Evolutionary conservation across 1,140 invertebrate species (phyloP), one percentile per base, ranked within the genome.

Genomic region (Bombus huntii): DNA sequence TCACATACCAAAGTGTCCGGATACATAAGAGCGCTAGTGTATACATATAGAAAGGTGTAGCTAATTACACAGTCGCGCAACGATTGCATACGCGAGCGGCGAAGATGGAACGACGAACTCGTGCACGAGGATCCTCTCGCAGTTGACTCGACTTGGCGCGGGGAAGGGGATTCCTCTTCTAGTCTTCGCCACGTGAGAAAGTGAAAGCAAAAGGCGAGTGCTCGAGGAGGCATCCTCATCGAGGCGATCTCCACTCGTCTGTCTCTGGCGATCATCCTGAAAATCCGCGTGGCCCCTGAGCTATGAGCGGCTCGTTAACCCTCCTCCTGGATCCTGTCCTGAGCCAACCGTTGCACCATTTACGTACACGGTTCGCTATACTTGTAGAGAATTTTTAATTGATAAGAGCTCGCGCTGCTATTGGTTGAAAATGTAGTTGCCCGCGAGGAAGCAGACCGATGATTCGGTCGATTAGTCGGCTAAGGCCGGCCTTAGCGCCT

Each of bases 151-250:
- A 37, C n/a, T 28, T 28, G 34, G 25, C 15, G 66, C 53, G 83
- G 28, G 6, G 79, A 31, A 66, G 66, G 71, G 68, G 65, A n/a
- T 57, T 80, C 42, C 57, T 78, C 88, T 86, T 86, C 31, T 34
- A 39, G 83, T 85, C 81, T 91, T 62, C 87, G 65, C 87, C 89
- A 92, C 89, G 91, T 92, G 91, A 92, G 91, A 92, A 92, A 92
- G 91, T 92, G 91, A 92, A 92, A 92, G 91, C 90, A 91, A 91
- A 86, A 90, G 80, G 57, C 84, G 81, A 84, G 73, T 44, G 83
- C 31, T 59, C 28, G 71, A 89, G 81, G 85, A 81, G 79, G 79
- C 57, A 72, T 81, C 79, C 75, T 88, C 81, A 81, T 68, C 80
- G 65, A 83, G 59, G 25, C 59, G 53, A 85, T 65, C 80, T 70